These are phyloP conservation scores for Salminus brasiliensis DNA, from an alignment of 2,113 vertebrate species.

Conservation along the genomic window DNA sequence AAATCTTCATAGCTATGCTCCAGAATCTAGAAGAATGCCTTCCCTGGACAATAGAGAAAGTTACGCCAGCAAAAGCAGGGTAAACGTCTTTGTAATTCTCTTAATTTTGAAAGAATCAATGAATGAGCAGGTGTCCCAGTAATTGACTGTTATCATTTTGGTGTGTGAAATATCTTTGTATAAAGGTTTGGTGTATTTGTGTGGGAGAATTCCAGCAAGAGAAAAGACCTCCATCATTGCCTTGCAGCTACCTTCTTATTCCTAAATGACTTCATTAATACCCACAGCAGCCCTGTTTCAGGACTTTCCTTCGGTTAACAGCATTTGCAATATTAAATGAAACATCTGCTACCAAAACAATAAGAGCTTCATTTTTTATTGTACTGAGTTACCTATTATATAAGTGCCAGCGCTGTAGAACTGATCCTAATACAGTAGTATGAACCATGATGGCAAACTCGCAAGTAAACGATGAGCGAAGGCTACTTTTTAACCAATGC, in stretches of 20 bases:
- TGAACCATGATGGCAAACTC: neutral
- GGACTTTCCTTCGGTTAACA: no score
- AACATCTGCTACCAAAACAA: constrained; percentile 11
- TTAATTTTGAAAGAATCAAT: no score
- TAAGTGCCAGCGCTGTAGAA: neutral
- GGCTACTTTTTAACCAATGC: neutral
- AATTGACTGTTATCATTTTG: no score
- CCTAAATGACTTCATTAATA: neutral
- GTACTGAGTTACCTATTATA: neutral
- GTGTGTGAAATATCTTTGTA: no score
- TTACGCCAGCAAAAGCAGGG: no score
- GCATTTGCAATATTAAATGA: neutral
- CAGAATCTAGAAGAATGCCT: no score
- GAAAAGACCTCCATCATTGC: neutral
- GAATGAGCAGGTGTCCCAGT: no score
- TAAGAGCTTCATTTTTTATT: neutral
- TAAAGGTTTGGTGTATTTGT: neutral
- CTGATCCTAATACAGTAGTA: neutral
- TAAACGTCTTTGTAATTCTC: no score
- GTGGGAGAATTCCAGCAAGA: neutral
- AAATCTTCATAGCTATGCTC: no score
- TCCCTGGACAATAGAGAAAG: no score
- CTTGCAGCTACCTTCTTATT: neutral
- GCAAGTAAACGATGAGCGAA: neutral
- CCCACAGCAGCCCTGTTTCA: constrained; percentile 8